Evolutionary conservation across 2,888 invertebrate species (phyloP).

Genomic region (Synanthedon andrenaeformis): DNA sequence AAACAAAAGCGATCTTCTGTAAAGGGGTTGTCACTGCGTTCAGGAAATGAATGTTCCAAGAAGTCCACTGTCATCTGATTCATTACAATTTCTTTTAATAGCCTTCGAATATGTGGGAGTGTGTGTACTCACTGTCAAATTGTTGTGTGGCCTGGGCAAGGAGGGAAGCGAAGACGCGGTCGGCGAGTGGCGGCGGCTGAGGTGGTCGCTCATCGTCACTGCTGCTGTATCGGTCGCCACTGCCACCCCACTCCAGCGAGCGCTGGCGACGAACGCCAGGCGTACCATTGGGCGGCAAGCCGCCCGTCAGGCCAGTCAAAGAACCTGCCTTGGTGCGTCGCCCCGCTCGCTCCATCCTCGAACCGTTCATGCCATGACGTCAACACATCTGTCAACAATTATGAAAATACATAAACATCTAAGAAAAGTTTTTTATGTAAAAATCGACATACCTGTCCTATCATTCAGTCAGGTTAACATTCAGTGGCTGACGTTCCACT

Average conservation of each 20-base stretch:
- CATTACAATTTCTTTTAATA: too few relatives aligned
- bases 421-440: neutral
- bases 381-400: conserved; percentile 33
- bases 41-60: too few relatives aligned
- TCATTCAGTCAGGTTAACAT: too few relatives aligned
- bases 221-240: conserved; percentile 68
- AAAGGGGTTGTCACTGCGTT: too few relatives aligned
- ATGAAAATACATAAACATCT: neutral
- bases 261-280: conserved; percentile 63
- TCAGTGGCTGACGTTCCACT: too few relatives aligned
- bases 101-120: too few relatives aligned
- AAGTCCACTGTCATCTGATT: too few relatives aligned
- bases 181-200: conserved; percentile 62
- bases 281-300: conserved; percentile 27
- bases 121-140: conserved; percentile 49
- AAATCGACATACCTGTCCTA: too few relatives aligned
- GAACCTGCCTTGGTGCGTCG: conserved; percentile 60
- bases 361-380: conserved; percentile 44
- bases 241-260: conserved; percentile 67
- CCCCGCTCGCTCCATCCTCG: conserved; percentile 57
- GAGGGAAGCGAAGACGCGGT: conserved; percentile 63
- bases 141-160: conserved; percentile 68
- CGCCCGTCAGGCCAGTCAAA: conserved; percentile 50
- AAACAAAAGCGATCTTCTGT: too few relatives aligned
- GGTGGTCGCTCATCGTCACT: conserved; percentile 65